Evolutionary conservation across 2,888 invertebrate species (phyloP), one percentile per base, ranked within the genome.

Genomic region (Boloria selene): DNA sequence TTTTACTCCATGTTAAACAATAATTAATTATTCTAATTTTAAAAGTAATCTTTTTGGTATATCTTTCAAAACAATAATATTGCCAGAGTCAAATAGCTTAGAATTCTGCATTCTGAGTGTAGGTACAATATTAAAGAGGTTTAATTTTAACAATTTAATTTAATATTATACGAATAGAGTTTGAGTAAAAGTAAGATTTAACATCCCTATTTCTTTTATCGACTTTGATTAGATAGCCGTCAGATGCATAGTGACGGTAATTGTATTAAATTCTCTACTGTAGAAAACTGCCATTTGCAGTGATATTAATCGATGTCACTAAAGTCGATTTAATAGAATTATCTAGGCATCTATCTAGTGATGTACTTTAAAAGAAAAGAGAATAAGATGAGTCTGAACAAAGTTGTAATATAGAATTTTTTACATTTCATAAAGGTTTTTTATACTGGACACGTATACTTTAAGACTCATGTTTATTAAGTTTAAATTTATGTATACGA

Each of bases 271-370:
- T 47, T 47, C 18, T 59, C 50, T 50, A 38, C 31, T 50, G 18
- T 49, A 38, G 59, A 18, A 59, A 49, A 17, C 58, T 59, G 49
- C 49, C 59, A 59, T 17, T 59, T 38, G 18, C 59, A 50, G 14
- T 38, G 38, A 47, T 59, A 59, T 59, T 59, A 59, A 47, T 59
- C 59, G 59, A 47, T 59, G 59, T 38, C 26, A 59, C 59, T 14
- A 50, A 59, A 59, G 49, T 38, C 47, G 38, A 59, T 45, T 59
- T 59, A 38, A 50, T 26, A 13, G 31, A 31, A 58, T 47, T 10
- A 49, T 14, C 38, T 17, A 17, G 14, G 49, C 31, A 22, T 22
- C 1, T 22, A 22, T 50, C 38, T 38, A 13, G 47, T 16, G 47
- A 47, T n/a, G 16, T 22, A 4, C 13, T 16, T 45, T 22, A 26